These are phyloP conservation scores for zebrafish (Danio rerio) DNA, from an alignment of 2,113 vertebrate genomes.

Conservation along the genomic window DNA sequence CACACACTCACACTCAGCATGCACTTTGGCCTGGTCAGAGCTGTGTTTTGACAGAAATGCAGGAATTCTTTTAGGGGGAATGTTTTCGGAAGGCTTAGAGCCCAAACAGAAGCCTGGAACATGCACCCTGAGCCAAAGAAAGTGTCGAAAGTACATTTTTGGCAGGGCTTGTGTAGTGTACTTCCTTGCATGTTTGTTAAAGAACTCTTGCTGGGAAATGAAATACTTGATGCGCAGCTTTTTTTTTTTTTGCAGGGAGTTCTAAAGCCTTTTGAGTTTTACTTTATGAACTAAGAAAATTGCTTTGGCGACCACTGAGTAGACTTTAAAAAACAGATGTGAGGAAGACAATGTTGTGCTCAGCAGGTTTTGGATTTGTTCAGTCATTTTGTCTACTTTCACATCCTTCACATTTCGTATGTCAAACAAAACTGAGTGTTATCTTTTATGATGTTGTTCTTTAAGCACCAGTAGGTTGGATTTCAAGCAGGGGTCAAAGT, in stretches of 20 bases:
- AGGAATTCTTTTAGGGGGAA: constrained; percentile 18
- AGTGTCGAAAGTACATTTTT: constrained; percentile 31
- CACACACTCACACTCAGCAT: constrained; percentile 33
- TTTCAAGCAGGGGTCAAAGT: not conserved
- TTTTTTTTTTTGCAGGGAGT: not conserved
- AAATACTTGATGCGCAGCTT: constrained; percentile 10
- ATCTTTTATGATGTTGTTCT: not conserved
- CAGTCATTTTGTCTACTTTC: not conserved
- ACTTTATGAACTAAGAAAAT: not conserved
- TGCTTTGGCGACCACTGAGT: not conserved
- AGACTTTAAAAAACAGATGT: not conserved
- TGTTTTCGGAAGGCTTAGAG: constrained; percentile 53
- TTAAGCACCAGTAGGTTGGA: constrained; percentile 6
- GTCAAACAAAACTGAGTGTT: too few species aligned
- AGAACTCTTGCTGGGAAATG: not conserved
- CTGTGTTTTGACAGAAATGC: constrained; percentile 55
- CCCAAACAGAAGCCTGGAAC: constrained; percentile 30
- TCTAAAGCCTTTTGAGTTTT: constrained; percentile 12
- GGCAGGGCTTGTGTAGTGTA: constrained; percentile 6
- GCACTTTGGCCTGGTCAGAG: constrained; percentile 52
- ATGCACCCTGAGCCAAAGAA: constrained; percentile 32
- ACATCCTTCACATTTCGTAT: not conserved
- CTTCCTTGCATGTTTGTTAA: constrained; percentile 1
- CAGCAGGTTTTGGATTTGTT: not conserved
- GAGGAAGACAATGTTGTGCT: not conserved